Evolutionary conservation across 2,797 vertebrate species (phyloP).

Genomic region (Parauchenoglanis ngamensis): DNA sequence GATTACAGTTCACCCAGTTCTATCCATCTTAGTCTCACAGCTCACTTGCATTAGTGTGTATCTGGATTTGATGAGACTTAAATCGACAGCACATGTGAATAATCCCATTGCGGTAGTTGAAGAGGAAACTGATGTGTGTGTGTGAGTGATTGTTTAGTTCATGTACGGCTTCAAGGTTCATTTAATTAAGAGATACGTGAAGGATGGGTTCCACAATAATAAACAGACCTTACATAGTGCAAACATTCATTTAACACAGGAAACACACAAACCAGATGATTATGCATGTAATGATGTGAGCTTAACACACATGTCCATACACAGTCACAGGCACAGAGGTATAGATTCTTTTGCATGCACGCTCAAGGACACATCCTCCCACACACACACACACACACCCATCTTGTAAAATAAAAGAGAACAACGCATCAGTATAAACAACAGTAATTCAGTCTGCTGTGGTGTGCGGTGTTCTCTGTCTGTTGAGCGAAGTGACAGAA

Average conservation of each 20-base stretch:
- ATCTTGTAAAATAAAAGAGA: constrained; percentile 83
- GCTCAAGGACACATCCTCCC: background rate
- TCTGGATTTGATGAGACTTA: constrained; percentile 69
- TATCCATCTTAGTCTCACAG: constrained; percentile 48
- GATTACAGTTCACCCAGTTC: constrained; percentile 47
- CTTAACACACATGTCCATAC: constrained; percentile 23
- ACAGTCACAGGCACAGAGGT: constrained; percentile 7
- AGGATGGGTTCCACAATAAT: constrained; percentile 67
- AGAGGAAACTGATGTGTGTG: constrained; percentile 65
- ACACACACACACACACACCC: constrained; percentile 60
- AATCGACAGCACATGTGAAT: constrained; percentile 62
- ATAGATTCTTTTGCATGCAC: constrained; percentile 26
- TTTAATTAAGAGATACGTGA: constrained; percentile 75
- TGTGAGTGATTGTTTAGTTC: constrained; percentile 66
- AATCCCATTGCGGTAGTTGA: constrained; percentile 69
- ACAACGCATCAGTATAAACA: constrained; percentile 86
- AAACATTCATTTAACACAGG: constrained; percentile 56
- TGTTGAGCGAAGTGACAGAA: constrained; percentile 17
- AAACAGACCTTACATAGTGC: constrained; percentile 62
- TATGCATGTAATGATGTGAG: constrained; percentile 60
- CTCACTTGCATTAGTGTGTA: constrained; percentile 49
- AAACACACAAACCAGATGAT: constrained; percentile 49
- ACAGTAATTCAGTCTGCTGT: constrained; percentile 36
- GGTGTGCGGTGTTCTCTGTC: constrained; percentile 24
- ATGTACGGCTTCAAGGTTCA: constrained; percentile 58